Conservation (phyloP, 2,888 invertebrate species). For the Allacma fusca region DNA sequence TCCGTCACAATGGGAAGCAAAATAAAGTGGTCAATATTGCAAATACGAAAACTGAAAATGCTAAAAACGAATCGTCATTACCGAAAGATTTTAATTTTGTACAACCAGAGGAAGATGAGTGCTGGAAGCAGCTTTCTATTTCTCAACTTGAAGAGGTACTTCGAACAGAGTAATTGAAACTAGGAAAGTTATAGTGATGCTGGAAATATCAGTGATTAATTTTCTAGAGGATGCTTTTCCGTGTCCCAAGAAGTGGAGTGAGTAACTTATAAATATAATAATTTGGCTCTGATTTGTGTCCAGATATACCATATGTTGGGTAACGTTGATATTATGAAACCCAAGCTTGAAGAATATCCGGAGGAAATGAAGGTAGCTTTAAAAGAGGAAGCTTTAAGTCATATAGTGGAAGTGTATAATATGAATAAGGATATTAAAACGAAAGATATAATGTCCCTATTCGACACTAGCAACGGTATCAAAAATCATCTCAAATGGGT, state of each 20-base stretch:
- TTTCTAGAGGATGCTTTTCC: too few species aligned
- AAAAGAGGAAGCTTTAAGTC: slow-evolving; percentile 36
- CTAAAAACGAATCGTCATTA: background rate
- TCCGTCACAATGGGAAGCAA: background rate
- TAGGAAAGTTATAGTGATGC: too few species aligned
- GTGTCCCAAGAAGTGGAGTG: too few species aligned
- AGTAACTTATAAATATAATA: background rate
- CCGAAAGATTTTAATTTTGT: slow-evolving; percentile 1
- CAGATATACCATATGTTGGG: slow-evolving; percentile 41
- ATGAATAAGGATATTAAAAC: slow-evolving; percentile 41
- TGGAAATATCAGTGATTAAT: too few species aligned
- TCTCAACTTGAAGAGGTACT: slow-evolving; percentile 40
- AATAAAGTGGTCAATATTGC: background rate
- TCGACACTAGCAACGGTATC: slow-evolving; percentile 23
- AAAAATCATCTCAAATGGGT: slow-evolving; percentile 39
- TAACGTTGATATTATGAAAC: slow-evolving; percentile 39
- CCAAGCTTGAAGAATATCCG: slow-evolving; percentile 27
- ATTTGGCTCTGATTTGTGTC: background rate
- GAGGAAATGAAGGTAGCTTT: slow-evolving; percentile 23
- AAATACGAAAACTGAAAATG: slow-evolving; percentile 1
- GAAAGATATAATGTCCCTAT: slow-evolving; percentile 28
- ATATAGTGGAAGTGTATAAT: slow-evolving; percentile 42
- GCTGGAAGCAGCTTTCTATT: slow-evolving; percentile 37
- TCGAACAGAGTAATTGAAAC: too few species aligned
- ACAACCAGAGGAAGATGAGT: slow-evolving; percentile 42